Base-by-base conservation (phyloP, 1,140 invertebrate species). In the Antheraea mylitta region DNA sequence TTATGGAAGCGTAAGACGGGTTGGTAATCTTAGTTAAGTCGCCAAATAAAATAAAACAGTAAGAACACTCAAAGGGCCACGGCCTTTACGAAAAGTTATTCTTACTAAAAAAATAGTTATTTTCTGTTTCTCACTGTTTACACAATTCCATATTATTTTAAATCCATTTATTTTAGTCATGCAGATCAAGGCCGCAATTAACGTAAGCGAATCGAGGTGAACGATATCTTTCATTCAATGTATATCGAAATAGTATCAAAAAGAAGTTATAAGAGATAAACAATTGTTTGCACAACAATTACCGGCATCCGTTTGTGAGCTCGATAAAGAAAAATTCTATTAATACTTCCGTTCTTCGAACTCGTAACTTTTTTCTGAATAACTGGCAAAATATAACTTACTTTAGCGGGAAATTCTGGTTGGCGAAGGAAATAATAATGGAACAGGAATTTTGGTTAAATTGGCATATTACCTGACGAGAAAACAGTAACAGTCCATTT, bases 161-260 rank as follows among this genome's bases (percentile, higher is more conserved):
- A 60, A 16, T 64, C 18, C 64, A 70, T 70, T 66, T 64, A 73
- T 45, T 16, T 9, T 68, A 62, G 42, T 53, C 64, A 70, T 70
- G 62, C 68, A 45, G 68, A 73, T 73, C 72, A 73, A 70, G 72
- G 72, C 53, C 53, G 37, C 66, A 73, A 58, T 73, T 67, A 68
- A 60, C 42, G 3, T 66, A 68, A 70, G 60, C 22, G 8, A 68
- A 67, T 70, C 59, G 61, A 70, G 62, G 68, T 68, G 61, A 67
- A 38, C 53, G 45, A 64, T 70, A 61, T 45, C 9, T 66, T 67
- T 64, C 58, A 64, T 65, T 71, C 45, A 4, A 7, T 9, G 1
- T 16, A 45, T 63, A 48, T 53, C 30, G 64, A 30, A 62, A 66
- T 58, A n/a, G 65, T 48, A 64, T 73, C 59, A 64, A 69, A 59